Evolutionary conservation across 2,888 invertebrate genomes (phyloP).

Genomic region (Toxonevra muliebris): DNA sequence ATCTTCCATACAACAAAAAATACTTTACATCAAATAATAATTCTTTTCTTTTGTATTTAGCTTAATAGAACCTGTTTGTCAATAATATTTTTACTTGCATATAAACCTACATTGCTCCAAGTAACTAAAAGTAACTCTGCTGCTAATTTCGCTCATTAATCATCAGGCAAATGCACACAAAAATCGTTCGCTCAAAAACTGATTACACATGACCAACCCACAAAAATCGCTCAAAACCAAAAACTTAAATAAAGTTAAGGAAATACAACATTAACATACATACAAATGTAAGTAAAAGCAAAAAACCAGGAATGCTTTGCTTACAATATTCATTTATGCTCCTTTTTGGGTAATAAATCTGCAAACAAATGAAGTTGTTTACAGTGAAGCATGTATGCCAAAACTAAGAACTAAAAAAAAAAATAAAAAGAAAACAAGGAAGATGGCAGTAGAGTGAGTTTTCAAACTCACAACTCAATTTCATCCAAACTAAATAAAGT

Average conservation of each 20-base stretch:
- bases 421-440: neutral
- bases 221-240: constrained; percentile 44
- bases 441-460: no score
- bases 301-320: no score
- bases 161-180: constrained; percentile 28
- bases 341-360: constrained; percentile 53
- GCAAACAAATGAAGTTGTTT: constrained; percentile 60
- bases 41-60: neutral
- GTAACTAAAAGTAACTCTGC: neutral
- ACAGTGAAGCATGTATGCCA: neutral
- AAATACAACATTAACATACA: no score
- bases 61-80: neutral
- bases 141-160: constrained; percentile 20
- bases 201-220: constrained; percentile 54
- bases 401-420: constrained; percentile 27
- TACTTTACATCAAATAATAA: no score
- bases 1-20: no score
- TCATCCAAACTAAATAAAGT: neutral
- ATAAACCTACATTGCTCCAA: no score
- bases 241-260: neutral
- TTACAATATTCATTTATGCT: neutral
- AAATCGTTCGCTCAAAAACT: constrained; percentile 48
- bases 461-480: neutral
- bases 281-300: neutral
- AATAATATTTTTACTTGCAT: no score